phyloP scores from a whole-genome alignment of 2,888 invertebrate species.

The Polydrusus tereticollis region DNA sequence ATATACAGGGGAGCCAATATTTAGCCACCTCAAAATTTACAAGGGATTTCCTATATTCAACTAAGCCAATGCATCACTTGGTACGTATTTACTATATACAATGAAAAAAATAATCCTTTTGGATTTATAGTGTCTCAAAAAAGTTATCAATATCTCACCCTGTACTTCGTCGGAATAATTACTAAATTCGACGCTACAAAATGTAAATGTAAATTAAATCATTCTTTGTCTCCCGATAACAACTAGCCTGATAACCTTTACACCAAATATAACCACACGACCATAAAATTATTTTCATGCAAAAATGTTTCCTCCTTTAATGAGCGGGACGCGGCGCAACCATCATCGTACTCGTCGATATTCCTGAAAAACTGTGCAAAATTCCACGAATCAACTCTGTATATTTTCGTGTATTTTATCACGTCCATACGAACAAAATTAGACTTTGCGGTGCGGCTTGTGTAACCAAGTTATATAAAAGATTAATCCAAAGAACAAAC shows the following conservation, averaged over 20 bases:
- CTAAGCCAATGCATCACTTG: too few species aligned
- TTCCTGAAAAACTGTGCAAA: not conserved
- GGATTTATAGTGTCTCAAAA: too few species aligned
- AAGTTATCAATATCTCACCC: not conserved
- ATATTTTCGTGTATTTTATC: not conserved
- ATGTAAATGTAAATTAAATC: slow-evolving; percentile 1
- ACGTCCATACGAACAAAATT: slow-evolving; percentile 1
- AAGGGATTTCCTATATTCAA: too few species aligned
- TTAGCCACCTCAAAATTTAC: too few species aligned
- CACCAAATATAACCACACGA: not conserved
- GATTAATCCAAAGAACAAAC: slow-evolving; percentile 42
- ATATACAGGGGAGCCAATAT: too few species aligned
- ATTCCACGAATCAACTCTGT: not conserved
- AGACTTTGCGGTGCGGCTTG: slow-evolving; percentile 29
- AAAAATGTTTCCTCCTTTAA: slow-evolving; percentile 5
- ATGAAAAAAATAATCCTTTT: too few species aligned
- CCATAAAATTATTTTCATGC: not conserved
- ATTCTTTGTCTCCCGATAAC: slow-evolving; percentile 19
- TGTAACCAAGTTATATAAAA: slow-evolving; percentile 48
- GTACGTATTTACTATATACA: too few species aligned
- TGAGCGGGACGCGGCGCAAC: not conserved
- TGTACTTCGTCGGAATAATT: not conserved
- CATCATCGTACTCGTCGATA: not conserved
- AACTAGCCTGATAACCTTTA: slow-evolving; percentile 4
- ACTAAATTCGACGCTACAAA: not conserved